Base-by-base conservation (phyloP, 2,888 invertebrate species). In the Drosophila subquinaria region DNA sequence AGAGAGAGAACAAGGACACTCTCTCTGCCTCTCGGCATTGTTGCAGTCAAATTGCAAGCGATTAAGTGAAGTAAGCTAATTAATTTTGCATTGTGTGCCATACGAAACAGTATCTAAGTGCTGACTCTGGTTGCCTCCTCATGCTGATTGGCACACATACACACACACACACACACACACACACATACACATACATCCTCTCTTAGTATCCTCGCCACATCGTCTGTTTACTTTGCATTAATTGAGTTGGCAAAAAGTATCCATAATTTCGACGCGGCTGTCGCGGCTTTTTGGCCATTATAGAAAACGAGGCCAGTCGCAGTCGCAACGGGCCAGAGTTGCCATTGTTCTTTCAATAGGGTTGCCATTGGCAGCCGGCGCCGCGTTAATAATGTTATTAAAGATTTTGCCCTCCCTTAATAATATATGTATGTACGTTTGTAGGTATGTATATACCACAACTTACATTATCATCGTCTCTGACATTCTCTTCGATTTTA, bases 11-110 rank as follows among this genome's bases (percentile, higher is more conserved):
- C 6, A n/a, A 38, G 36, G 36, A 38, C 36, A 81, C 68, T 57
- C 52, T 53, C 68, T 57, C 45, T 67, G 73, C 64, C 79, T 64
- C 38, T 75, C 64, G 76, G 76, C 82, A 75, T 70, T 81, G 83
- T 83, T 77, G 73, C 89, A 84, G 72, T 87, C 89, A 82, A 84
- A 89, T 84, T 89, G 89, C 89, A 64, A 75, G 73, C 87, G 89
- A 90, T 87, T 90, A 87, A 88, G 77, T 76, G 90, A 87, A 87
- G 90, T 90, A 83, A 87, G 87, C 86, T 88, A 87, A 90, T 87
- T 90, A 90, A 87, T 87, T 87, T 90, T 86, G 87, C 84, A 90
- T 90, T 87, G 90, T 89, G 68, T 75, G 70, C 62, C 52, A 70
- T 69, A 51, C 53, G 73, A 73, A 59, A 65, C 63, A 61, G 56